These are phyloP conservation scores for Magallana angulata DNA, from an alignment of 1,140 invertebrate species.

Conservation along the genomic window DNA sequence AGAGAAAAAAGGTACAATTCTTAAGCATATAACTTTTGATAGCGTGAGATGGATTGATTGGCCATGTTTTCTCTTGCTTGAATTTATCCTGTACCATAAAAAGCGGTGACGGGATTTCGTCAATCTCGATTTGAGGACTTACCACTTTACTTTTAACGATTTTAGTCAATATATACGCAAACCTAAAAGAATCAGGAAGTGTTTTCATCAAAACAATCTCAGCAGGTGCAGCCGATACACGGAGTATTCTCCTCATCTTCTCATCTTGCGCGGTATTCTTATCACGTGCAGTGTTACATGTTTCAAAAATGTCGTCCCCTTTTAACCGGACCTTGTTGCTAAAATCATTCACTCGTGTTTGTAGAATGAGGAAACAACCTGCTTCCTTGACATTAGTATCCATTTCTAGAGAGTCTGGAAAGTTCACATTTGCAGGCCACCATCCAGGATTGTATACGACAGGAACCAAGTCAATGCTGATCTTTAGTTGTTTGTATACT, in stretches of 20 bases:
- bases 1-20: constrained; percentile 41
- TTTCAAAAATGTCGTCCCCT: background rate
- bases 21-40: constrained; percentile 56
- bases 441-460: constrained; percentile 45
- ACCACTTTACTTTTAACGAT: constrained; percentile 39
- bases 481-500: constrained; percentile 48
- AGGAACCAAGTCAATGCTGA: constrained; percentile 52
- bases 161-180: constrained; percentile 41
- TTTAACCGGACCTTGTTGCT: background rate
- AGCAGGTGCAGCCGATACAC: constrained; percentile 48
- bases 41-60: background rate
- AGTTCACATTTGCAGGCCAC: constrained; percentile 41
- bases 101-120: background rate
- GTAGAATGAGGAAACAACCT: constrained; percentile 49
- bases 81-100: background rate
- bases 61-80: background rate
- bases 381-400: background rate
- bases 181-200: background rate
- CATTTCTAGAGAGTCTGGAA: background rate
- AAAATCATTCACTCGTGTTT: constrained; percentile 30
- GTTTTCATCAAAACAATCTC: constrained; percentile 46
- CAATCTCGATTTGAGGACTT: constrained; percentile 39
- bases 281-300: background rate
- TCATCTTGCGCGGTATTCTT: background rate
- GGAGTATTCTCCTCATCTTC: background rate